Evolutionary conservation across 2,797 vertebrate species (phyloP), one percentile per base, ranked within the genome.

Genomic region (Enteromius anoplus): DNA sequence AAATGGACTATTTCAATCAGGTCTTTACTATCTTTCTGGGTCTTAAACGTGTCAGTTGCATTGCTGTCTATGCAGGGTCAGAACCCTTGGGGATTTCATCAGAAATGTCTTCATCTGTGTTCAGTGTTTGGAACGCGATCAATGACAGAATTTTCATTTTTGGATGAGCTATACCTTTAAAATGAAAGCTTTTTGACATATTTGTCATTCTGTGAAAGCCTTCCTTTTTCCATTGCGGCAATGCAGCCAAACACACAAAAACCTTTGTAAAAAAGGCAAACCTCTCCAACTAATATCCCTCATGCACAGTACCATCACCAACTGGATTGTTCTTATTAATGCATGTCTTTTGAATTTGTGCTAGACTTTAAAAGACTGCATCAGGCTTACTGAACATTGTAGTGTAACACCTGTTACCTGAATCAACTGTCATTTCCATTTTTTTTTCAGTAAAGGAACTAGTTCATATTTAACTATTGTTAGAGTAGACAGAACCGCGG

Each of bases 211-310:
- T 29, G 60, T 15, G 14, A 64, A 89, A 89, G 86, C 89, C 89
- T 90, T 88, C 49, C 72, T 64, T 49, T 62, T 6, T 32, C 51
- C 5, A 72, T 9, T n/a, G 11, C 0, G 17, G 85, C 88, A 88
- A 86, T 87, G 60, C 83, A 81, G 87, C 85, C 85, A 91, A 85
- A 93, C 26, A 26, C 26, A 26, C 26, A 26, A 26, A 26, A 26
- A 26, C 26, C 26, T 26, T 26, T 26, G 26, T 26, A 26, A 26
- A 26, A 26, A 26, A 90, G 88, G 89, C 85, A 90, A 89, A 88
- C 92, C 91, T 89, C 12, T 91, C 91, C 91, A 37, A 6, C 91
- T 88, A 89, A 86, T 91, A 89, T 85, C 90, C 88, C 90, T 90
- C 89, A 80, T 87, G 88, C 80, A 86, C 87, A 37, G 86, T 91